Percentiles rank a stretch among this genome's conserved stretches.
Conservation (phyloP, 2,888 invertebrate genomes). For the Yponomeuta sedellus region DNA sequence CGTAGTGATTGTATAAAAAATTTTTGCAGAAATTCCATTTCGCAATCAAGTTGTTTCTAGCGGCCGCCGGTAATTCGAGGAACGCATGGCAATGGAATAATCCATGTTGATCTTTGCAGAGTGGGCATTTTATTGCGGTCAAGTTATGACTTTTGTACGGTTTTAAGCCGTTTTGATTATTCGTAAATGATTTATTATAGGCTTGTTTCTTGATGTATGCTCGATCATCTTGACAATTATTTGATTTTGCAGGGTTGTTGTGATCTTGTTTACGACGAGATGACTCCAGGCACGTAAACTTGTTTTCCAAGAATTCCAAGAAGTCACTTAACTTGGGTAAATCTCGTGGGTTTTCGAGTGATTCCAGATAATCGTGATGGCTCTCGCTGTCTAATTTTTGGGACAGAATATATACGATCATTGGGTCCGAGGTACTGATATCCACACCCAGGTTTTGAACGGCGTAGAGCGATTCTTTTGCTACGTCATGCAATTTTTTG, state of each 20-base stretch:
- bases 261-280: constrained; percentile 10
- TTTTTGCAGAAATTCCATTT: not conserved
- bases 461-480: constrained; percentile 15
- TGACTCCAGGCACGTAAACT: constrained; percentile 19
- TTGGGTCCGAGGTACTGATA: constrained; percentile 18
- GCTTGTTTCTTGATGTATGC: not conserved
- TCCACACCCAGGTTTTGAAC: constrained; percentile 20
- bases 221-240: not conserved
- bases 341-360: constrained; percentile 14
- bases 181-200: not conserved
- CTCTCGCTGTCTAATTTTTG: constrained; percentile 20
- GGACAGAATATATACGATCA: constrained; percentile 17
- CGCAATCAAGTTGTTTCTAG: not conserved
- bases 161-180: not conserved
- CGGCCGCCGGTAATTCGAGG: not conserved
- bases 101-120: not conserved
- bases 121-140: not conserved
- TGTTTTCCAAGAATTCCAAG: constrained; percentile 19
- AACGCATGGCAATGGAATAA: not conserved
- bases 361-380: constrained; percentile 16
- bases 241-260: not conserved
- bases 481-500: constrained; percentile 11
- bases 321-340: constrained; percentile 18
- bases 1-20: not conserved
- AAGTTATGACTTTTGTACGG: not conserved